Percentiles rank a stretch among this genome's conserved stretches.
Evolutionary conservation across 1,140 invertebrate species (phyloP).

Genomic region (Stenopsyche tienmushanensis): DNA sequence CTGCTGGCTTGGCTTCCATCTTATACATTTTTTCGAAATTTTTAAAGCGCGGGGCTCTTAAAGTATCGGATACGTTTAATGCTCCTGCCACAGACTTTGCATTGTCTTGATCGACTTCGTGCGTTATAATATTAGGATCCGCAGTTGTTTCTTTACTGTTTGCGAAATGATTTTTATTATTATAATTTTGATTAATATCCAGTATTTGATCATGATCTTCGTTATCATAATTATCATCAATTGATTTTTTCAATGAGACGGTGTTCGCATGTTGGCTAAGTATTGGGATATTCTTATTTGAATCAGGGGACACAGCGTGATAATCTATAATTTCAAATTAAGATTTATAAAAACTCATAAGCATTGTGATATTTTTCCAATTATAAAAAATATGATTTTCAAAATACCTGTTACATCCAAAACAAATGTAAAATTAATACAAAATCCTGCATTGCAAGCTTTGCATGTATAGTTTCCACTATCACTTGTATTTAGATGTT

Average conservation of each 20-base stretch:
- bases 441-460: constrained; percentile 75
- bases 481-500: constrained; percentile 74
- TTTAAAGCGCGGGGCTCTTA: constrained; percentile 51
- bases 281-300: too few species aligned
- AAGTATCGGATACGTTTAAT: too few species aligned
- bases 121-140: constrained; percentile 8
- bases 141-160: constrained; percentile 43
- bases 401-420: constrained; percentile 76
- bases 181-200: constrained; percentile 37
- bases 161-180: constrained; percentile 47
- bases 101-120: constrained; percentile 44
- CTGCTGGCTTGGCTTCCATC: constrained; percentile 53
- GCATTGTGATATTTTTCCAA: too few species aligned
- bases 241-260: constrained; percentile 37
- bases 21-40: constrained; percentile 50
- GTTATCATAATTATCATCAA: constrained; percentile 47
- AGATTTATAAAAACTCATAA: too few species aligned
- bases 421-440: constrained; percentile 72
- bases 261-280: too few species aligned
- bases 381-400: too few species aligned
- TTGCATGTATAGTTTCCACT: constrained; percentile 84
- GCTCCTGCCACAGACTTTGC: constrained; percentile 47
- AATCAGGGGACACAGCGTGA: too few species aligned
- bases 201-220: constrained; percentile 46
- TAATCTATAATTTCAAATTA: too few species aligned